A percentile compares a stretch with the other conserved stretches of the same genome.
These are phyloP conservation scores for Phrynocephalus versicolor DNA, from an alignment of 2,113 vertebrate species.

Conservation along the genomic window DNA sequence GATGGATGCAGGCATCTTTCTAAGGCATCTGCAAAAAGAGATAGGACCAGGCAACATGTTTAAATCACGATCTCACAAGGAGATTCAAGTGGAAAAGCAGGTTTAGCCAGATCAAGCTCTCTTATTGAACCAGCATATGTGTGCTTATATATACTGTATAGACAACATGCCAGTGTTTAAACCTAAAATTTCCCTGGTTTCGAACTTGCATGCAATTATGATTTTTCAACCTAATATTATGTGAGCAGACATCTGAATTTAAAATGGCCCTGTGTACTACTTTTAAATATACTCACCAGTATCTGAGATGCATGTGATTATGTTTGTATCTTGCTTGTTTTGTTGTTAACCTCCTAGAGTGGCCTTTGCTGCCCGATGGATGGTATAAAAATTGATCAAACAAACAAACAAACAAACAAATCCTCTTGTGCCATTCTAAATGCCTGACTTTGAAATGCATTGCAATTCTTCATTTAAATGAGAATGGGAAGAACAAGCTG, in stretches of 20 bases:
- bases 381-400: too few species aligned
- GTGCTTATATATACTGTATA: background rate
- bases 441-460: slow-evolving; percentile 29
- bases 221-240: background rate
- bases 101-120: background rate
- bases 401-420: too few species aligned
- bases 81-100: background rate
- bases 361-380: too few species aligned
- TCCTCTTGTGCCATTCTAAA: slow-evolving; percentile 24
- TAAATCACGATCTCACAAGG: background rate
- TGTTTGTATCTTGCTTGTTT: too few species aligned
- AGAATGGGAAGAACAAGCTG: background rate
- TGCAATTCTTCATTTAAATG: slow-evolving; percentile 40
- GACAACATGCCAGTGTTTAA: background rate
- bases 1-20: background rate
- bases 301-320: too few species aligned
- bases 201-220: background rate
- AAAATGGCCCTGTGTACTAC: slow-evolving; percentile 37
- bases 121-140: background rate
- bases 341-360: too few species aligned
- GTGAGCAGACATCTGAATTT: background rate
- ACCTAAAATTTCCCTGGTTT: background rate
- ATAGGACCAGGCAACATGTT: background rate
- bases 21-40: background rate
- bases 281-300: slow-evolving; percentile 23